These are phyloP conservation scores for Dryococelus australis DNA, from an alignment of 2,888 invertebrate species.

Conservation along the genomic window DNA sequence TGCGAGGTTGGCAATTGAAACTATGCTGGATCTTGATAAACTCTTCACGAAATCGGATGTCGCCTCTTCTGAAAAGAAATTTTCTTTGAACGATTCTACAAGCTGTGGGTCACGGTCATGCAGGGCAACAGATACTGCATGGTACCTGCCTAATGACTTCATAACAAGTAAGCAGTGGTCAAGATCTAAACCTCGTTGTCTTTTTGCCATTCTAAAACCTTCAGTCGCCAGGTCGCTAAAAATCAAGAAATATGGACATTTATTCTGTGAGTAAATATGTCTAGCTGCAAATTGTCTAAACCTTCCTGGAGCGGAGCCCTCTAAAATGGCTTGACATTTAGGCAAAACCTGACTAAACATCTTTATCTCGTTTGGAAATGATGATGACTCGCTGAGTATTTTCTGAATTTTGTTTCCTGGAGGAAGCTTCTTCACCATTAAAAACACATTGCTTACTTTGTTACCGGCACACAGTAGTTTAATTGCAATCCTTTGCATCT, in stretches of 20 bases:
- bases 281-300: neutral
- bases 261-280: neutral
- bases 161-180: slow-evolving; percentile 22
- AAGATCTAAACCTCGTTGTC: slow-evolving; percentile 21
- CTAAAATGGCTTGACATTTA: neutral
- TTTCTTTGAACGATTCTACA: neutral
- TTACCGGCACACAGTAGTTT: neutral
- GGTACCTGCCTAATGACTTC: slow-evolving; percentile 9
- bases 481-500: neutral
- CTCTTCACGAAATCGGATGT: neutral
- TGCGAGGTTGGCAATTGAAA: neutral
- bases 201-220: slow-evolving; percentile 20
- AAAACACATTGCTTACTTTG: neutral
- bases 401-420: neutral
- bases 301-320: neutral
- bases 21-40: neutral
- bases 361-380: slow-evolving; percentile 19
- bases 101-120: neutral
- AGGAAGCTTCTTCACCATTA: slow-evolving; percentile 4
- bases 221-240: neutral
- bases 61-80: neutral
- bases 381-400: neutral
- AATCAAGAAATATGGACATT: neutral
- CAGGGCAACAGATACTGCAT: slow-evolving; percentile 12
- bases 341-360: slow-evolving; percentile 7